Evolutionary conservation across 2,797 vertebrate species (phyloP).

Genomic region (Argyrosomus regius): DNA sequence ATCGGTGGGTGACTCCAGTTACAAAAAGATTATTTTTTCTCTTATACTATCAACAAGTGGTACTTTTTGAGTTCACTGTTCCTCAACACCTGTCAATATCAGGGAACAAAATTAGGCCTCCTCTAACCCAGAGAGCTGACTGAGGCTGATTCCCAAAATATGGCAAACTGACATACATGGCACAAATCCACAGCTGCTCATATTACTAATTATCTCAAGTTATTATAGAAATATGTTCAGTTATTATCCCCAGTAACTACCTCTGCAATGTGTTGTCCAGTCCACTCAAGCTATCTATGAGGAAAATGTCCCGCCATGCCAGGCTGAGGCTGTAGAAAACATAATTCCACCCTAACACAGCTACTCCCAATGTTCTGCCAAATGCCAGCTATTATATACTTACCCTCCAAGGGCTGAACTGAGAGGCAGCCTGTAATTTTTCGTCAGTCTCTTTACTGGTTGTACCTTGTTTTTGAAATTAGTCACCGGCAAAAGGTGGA

Average conservation of each 20-base stretch:
- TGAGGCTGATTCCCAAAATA: slow-evolving; percentile 27
- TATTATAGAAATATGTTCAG: slow-evolving; percentile 64
- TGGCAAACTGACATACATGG: slow-evolving; percentile 53
- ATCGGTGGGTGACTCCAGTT: background rate
- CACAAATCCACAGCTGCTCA: slow-evolving; percentile 48
- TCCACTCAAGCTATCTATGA: slow-evolving; percentile 52
- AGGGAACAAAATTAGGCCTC: slow-evolving; percentile 21
- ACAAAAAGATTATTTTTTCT: background rate
- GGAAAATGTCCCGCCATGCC: slow-evolving; percentile 72
- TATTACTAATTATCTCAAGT: slow-evolving; percentile 57
- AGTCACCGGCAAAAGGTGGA: slow-evolving; percentile 53
- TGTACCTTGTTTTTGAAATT: slow-evolving; percentile 65
- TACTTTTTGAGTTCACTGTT: background rate
- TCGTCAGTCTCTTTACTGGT: slow-evolving; percentile 51
- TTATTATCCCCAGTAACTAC: slow-evolving; percentile 61
- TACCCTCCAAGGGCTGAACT: slow-evolving; percentile 61
- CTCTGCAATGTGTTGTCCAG: slow-evolving; percentile 59
- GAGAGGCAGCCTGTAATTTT: slow-evolving; percentile 53
- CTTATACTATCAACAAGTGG: background rate
- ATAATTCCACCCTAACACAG: slow-evolving; percentile 72
- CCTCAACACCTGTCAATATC: slow-evolving; percentile 39
- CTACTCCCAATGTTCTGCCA: slow-evolving; percentile 75
- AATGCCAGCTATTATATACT: slow-evolving; percentile 75
- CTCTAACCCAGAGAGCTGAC: slow-evolving; percentile 35
- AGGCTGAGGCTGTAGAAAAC: slow-evolving; percentile 68